Conservation (phyloP, 2,113 vertebrate species). For the Festucalex cinctus region DNA sequence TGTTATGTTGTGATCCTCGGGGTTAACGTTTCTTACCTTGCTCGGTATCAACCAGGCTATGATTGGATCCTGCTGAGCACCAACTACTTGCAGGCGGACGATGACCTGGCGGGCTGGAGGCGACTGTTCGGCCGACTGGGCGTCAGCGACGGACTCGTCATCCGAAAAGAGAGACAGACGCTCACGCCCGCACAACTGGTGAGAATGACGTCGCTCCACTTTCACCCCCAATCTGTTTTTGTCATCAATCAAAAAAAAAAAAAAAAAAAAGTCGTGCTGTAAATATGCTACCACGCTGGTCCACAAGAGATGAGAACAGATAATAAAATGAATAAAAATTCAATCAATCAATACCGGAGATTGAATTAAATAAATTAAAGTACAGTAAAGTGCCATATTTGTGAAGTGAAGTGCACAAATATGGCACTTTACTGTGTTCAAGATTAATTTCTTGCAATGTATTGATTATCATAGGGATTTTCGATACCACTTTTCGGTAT, state of each 20-base stretch:
- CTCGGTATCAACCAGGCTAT: constrained; percentile 51
- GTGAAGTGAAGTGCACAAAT: too few species aligned
- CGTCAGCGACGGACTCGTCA: constrained; percentile 72
- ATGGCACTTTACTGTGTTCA: too few species aligned
- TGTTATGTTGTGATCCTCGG: background rate
- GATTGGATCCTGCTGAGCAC: constrained; percentile 73
- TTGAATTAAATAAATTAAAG: too few species aligned
- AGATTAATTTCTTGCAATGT: too few species aligned
- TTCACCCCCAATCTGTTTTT: constrained; percentile 5
- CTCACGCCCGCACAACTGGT: constrained; percentile 68
- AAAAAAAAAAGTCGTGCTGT: background rate
- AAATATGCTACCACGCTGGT: background rate
- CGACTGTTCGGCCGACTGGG: constrained; percentile 69
- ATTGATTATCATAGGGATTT: too few species aligned
- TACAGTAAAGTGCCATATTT: too few species aligned
- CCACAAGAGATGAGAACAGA: too few species aligned
- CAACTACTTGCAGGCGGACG: constrained; percentile 66
- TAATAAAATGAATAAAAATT: too few species aligned
- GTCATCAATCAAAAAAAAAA: background rate
- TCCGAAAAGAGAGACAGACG: constrained; percentile 66
- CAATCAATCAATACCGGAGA: too few species aligned
- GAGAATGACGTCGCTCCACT: constrained; percentile 23
- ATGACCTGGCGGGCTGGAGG: constrained; percentile 68
- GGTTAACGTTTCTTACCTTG: background rate
- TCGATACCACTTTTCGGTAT: too few species aligned